Evolutionary conservation across 2,888 invertebrate species (phyloP), one percentile per base, ranked within the genome.

Genomic region (Thymelicus sylvestris): DNA sequence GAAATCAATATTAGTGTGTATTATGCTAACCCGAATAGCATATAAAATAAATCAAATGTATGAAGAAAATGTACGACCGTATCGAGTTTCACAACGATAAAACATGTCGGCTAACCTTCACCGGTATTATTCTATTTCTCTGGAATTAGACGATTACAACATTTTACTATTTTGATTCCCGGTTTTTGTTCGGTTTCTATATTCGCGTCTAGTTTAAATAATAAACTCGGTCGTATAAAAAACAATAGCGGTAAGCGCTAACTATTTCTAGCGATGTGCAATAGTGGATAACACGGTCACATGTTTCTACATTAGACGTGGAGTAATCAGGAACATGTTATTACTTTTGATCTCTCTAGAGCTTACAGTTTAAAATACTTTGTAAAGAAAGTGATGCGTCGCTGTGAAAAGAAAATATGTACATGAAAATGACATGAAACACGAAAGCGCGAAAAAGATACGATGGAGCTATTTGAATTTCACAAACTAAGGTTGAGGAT

Each of bases 141-240:
- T 88, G 82, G 84, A 90, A 87, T 90, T 90, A 90, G 88, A 86
- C 79, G 79, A 88, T 90, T 91, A 88, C 91, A 86, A 84, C 88
- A 90, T 83, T 81, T 77, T 78, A 81, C 81, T 83, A 81, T 87
- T 88, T 83, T 82, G 76, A 86, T 86, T 81, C 81, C 74, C 74
- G 83, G 81, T 88, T 88, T 88, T 88, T 88, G 69, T 68, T 67
- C 50, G 82, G 79, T 87, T 88, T 88, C 85, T 86, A 87, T 86
- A 87, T 86, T 81, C 76, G 78, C 80, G 73, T 77, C 75, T 72
- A 71, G 81, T 86, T 83, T 81, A 79, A 83, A 85, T 83, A 86
- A 84, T 84, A 84, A 79, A 76, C 79, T 81, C 79, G 63, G 55
- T 44, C 64, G 63, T 66, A 72, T 74, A 71, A 79, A 31, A 68